A percentile compares a stretch with the other conserved stretches of the same genome.
phyloP scores from a whole-genome alignment of 2,797 vertebrate genomes.

The Lepidocolaptes lacrymiger region DNA sequence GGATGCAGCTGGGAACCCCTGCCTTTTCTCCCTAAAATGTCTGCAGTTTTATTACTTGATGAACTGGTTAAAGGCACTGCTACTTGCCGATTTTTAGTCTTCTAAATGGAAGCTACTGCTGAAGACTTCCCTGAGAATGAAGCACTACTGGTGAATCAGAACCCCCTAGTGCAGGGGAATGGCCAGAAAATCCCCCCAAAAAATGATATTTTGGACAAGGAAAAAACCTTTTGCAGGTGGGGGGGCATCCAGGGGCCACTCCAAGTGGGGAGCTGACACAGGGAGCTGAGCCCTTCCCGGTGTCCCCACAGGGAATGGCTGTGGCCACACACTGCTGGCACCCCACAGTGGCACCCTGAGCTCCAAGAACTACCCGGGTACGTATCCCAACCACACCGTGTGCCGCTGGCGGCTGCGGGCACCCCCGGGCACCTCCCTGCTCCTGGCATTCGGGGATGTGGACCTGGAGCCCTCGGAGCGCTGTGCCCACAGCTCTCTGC shows the following conservation, averaged over 20 bases:
- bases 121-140: not conserved
- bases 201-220: not conserved
- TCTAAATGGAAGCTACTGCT: not conserved
- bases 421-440: slow-evolving; percentile 74
- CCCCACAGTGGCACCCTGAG: slow-evolving; percentile 84
- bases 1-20: not conserved
- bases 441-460: slow-evolving; percentile 85
- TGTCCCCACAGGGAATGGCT: slow-evolving; percentile 81
- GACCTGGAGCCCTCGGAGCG: slow-evolving; percentile 82
- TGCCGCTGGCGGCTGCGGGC: slow-evolving; percentile 82
- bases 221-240: not conserved
- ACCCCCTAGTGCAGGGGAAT: fast-evolving
- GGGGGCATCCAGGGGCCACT: not conserved
- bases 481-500: slow-evolving; percentile 83
- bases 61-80: not conserved
- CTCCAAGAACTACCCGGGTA: slow-evolving; percentile 88
- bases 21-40: not conserved
- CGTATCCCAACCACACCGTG: slow-evolving; percentile 84
- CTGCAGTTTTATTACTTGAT: not conserved
- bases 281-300: not conserved
- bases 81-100: not conserved
- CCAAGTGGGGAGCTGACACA: not conserved
- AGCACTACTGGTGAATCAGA: not conserved
- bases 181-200: not conserved
- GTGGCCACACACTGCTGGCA: slow-evolving; percentile 82